phyloP scores from a whole-genome alignment of 2,113 vertebrate species.

The Hyaena hyaena region DNA sequence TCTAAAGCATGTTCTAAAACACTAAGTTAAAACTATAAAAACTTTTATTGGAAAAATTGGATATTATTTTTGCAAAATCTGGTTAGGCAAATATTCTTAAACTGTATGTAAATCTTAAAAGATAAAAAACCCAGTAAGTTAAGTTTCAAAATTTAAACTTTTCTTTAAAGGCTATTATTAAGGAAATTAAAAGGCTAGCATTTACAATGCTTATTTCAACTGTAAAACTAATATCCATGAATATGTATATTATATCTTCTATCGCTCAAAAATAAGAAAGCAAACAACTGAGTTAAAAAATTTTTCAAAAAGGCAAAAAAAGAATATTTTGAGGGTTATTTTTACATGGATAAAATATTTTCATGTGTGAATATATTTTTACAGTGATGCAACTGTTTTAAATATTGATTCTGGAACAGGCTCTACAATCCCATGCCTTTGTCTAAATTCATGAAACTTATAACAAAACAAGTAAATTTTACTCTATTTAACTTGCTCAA shows the following conservation, averaged over 20 bases:
- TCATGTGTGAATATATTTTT: background rate
- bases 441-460: background rate
- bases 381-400: background rate
- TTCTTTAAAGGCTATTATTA: background rate
- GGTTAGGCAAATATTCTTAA: background rate
- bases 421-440: background rate
- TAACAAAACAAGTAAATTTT: background rate
- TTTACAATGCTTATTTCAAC: background rate
- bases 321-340: background rate
- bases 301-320: background rate
- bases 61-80: background rate
- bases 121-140: background rate
- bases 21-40: background rate
- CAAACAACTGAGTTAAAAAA: background rate
- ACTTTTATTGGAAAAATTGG: background rate
- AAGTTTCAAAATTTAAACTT: constrained; percentile 12
- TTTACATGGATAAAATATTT: background rate
- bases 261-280: background rate
- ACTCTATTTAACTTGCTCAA: background rate
- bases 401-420: background rate
- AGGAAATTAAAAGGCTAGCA: background rate
- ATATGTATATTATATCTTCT: background rate
- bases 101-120: background rate
- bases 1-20: background rate
- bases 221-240: background rate